These are phyloP conservation scores for Corynorhinus townsendii DNA, from an alignment of 2,113 vertebrate species.

Conservation along the genomic window DNA sequence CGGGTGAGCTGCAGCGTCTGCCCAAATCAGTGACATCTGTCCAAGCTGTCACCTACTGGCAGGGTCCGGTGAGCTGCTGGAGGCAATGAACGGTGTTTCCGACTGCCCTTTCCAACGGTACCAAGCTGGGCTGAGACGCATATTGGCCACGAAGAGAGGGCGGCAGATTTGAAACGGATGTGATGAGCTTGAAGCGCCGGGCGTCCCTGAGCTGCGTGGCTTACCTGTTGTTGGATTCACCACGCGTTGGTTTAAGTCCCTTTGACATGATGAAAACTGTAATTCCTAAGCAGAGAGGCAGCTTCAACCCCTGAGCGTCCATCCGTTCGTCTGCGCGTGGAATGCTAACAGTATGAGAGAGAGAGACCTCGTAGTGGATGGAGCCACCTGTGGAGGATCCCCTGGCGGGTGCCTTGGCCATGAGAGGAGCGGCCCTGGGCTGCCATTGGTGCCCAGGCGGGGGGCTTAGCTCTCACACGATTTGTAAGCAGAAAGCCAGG, in stretches of 20 bases:
- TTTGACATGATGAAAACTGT: neutral
- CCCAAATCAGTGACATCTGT: conserved; percentile 86
- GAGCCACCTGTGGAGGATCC: neutral
- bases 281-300: neutral
- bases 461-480: neutral
- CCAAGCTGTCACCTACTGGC: conserved; percentile 83
- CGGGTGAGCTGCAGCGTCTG: conserved; percentile 83
- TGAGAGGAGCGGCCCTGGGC: no score
- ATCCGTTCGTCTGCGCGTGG: neutral
- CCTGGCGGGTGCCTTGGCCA: no score
- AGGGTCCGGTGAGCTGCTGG: conserved; percentile 76
- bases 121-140: conserved; percentile 44
- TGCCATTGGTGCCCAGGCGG: neutral
- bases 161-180: neutral
- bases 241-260: no score
- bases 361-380: neutral
- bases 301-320: neutral
- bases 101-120: conserved; percentile 59
- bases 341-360: neutral
- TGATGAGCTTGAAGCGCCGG: neutral
- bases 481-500: neutral
- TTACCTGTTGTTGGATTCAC: no score
- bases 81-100: conserved; percentile 72
- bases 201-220: neutral
- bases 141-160: conserved; percentile 28